phyloP scores from a whole-genome alignment of 2,797 vertebrate species.

The Pangasius krempfi region DNA sequence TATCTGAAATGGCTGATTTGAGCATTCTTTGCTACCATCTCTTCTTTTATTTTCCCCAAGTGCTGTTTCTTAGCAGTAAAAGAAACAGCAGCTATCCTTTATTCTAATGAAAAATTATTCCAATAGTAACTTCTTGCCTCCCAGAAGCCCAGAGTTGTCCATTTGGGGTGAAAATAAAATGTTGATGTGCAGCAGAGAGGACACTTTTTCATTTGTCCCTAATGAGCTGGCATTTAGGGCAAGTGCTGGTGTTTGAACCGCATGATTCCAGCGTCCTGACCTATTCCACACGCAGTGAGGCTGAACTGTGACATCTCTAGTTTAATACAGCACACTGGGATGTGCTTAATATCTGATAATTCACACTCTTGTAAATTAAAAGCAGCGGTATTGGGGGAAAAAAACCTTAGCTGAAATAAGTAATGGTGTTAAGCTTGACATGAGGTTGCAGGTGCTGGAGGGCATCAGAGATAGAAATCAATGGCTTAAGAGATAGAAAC shows the following conservation, averaged over 20 bases:
- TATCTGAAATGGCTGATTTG: neutral
- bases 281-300: constrained; percentile 26
- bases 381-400: neutral
- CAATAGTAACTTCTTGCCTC: constrained; percentile 2
- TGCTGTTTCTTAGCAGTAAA: neutral
- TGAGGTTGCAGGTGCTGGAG: neutral
- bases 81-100: constrained; percentile 1
- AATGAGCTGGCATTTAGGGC: constrained; percentile 54
- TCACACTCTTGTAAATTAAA: neutral
- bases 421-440: neutral
- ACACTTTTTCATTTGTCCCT: constrained; percentile 41
- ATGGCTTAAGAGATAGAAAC: constrained; percentile 10
- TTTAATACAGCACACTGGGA: neutral
- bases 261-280: constrained; percentile 45
- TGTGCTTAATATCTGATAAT: constrained; percentile 11
- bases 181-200: constrained; percentile 45
- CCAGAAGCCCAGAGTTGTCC: constrained; percentile 21
- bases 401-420: neutral
- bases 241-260: constrained; percentile 33
- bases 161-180: constrained; percentile 42
- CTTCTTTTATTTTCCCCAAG: constrained; percentile 4
- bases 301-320: constrained; percentile 15
- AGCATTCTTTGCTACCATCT: neutral
- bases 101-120: constrained; percentile 43
- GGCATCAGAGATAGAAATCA: constrained; percentile 5